Evolutionary conservation across 2,888 invertebrate species (phyloP).

Genomic region (Rotaria socialis): DNA sequence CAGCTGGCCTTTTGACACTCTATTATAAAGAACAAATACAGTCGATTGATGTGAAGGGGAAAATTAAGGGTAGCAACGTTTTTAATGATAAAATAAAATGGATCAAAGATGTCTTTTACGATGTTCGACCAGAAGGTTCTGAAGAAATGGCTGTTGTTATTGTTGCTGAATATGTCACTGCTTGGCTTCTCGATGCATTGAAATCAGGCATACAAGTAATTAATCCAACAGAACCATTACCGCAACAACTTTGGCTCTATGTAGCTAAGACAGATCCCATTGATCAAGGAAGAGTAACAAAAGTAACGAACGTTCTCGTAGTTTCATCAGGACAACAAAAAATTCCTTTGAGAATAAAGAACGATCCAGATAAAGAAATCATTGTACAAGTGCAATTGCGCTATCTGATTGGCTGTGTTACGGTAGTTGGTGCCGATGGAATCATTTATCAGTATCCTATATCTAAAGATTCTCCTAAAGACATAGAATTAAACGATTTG

Average conservation of each 20-base stretch:
- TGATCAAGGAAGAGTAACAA: background rate
- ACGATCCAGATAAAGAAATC: background rate
- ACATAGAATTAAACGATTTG: background rate
- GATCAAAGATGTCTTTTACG: background rate
- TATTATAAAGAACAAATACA: background rate
- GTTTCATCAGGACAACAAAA: background rate
- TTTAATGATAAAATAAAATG: background rate
- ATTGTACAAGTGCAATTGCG: background rate
- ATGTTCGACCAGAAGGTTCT: background rate
- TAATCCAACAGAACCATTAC: background rate
- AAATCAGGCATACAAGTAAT: background rate
- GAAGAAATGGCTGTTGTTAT: background rate
- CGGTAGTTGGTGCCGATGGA: background rate
- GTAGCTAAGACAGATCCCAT: background rate
- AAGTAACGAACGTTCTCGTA: background rate
- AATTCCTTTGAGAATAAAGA: background rate
- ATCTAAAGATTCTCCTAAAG: background rate
- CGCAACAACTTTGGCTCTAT: background rate
- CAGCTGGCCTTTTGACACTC: background rate
- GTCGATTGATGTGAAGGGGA: background rate
- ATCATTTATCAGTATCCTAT: background rate
- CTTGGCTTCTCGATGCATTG: background rate
- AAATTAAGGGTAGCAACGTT: background rate
- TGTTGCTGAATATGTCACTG: background rate
- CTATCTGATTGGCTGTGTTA: background rate